Base-by-base conservation (phyloP, 1,140 invertebrate genomes). In the Carposina sasakii region DNA sequence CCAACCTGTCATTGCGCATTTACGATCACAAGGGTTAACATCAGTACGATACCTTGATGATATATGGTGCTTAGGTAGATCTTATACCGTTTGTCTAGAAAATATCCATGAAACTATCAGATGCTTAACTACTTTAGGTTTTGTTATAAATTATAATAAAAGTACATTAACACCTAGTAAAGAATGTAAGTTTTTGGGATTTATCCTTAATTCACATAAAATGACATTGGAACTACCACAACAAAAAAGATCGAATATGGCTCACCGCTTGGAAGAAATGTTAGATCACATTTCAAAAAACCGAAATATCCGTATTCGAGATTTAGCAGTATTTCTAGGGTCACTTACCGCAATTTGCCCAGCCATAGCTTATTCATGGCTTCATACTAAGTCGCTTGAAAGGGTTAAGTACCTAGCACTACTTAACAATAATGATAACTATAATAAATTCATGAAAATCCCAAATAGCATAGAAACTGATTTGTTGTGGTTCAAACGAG, bases 131-230 rank as follows among this genome's bases (percentile, higher is more conserved):
- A 15, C n/a, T n/a, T 21, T 54, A 13, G 52, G 52, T 1, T 54
- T 54, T 23, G 13, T 54, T 5, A 48, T 54, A 10, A 54, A 54
- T 37, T 43, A 26, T 16, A 36, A 40, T 5, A 54, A 54, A 23
- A 37, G 30, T 28, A 39, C 22, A 3, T 34, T 46, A 8, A 46
- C 12, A 2, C 43, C 43, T 22, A 13, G 13, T 4, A 22, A 33
- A 16, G n/a, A 3, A 16, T 19, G 30, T 17, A 33, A 19, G n/a
- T 46, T 31, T 36, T 15, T 46, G 16, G 43, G 43, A 8, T 46
- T 46, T 23, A 20, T 34, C 16, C 19, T 46, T 23, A 20, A 46
- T 24, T 34, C 20, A 15, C 12, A 23, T 12, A 10, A 12, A n/a
- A 46, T 46, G 43, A 20, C 10, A 10, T 36, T 46, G 36, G 9